A percentile compares a stretch with the other conserved stretches of the same genome.
These are phyloP conservation scores for Coptodon bakossiorum DNA, from an alignment of 2,113 vertebrate species.

Conservation along the genomic window DNA sequence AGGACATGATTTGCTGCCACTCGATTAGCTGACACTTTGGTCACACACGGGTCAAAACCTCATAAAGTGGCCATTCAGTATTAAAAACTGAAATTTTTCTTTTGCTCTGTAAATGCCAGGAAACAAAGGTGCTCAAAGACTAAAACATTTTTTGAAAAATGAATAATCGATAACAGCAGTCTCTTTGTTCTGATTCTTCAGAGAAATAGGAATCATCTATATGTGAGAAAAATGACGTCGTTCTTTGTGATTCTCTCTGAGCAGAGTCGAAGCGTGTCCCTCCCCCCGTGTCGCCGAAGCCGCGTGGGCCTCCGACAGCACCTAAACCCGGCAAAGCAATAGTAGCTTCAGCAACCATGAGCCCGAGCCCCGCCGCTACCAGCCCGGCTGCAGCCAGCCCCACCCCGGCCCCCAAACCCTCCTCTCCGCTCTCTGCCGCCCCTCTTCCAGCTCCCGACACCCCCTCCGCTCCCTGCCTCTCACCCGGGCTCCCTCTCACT, in stretches of 20 bases:
- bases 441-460: constrained; percentile 71
- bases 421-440: constrained; percentile 61
- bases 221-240: not conserved
- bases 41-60: not conserved
- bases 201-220: not conserved
- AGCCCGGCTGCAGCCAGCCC: constrained; percentile 41
- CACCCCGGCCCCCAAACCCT: constrained; percentile 53
- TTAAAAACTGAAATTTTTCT: not conserved
- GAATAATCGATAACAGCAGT: not conserved
- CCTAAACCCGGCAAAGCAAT: constrained; percentile 85
- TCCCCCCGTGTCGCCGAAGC: constrained; percentile 90
- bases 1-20: not conserved
- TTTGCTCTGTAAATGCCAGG: not conserved
- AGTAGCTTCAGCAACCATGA: constrained; percentile 27
- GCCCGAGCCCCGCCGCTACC: constrained; percentile 30
- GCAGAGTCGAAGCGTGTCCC: constrained; percentile 82
- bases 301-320: constrained; percentile 85
- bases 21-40: not conserved
- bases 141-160: not conserved
- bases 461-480: constrained; percentile 50
- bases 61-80: not conserved
- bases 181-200: not conserved
- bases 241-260: not conserved
- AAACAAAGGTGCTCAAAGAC: not conserved
- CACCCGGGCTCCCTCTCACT: constrained; percentile 75